These are phyloP conservation scores for Lepus oiostolus DNA, from an alignment of 2,797 vertebrate genomes.

Conservation along the genomic window DNA sequence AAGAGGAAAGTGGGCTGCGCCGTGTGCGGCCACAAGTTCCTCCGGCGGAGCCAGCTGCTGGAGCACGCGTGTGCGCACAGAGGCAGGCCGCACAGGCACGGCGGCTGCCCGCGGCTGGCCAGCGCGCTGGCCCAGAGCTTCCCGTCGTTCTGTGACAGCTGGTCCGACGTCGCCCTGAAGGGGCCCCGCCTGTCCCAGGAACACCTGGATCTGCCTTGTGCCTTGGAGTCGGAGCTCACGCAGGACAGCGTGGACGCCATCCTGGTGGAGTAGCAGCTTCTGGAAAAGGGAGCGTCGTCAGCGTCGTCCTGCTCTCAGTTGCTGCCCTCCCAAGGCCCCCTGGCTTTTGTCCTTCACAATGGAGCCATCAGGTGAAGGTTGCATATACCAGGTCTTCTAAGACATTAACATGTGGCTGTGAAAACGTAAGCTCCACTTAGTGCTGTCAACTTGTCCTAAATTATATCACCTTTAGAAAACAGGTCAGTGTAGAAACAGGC, in stretches of 20 bases:
- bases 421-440: slow-evolving; percentile 33
- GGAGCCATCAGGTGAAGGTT: slow-evolving; percentile 55
- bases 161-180: slow-evolving; percentile 87
- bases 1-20: slow-evolving; percentile 96
- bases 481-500: slow-evolving; percentile 40
- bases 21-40: slow-evolving; percentile 94
- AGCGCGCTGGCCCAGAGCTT: slow-evolving; percentile 90
- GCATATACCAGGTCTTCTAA: slow-evolving; percentile 21
- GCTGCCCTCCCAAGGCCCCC: slow-evolving; percentile 39
- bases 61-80: slow-evolving; percentile 98
- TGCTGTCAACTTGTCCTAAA: slow-evolving; percentile 35
- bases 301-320: neutral
- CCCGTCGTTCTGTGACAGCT: slow-evolving; percentile 89
- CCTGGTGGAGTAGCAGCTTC: slow-evolving; percentile 90
- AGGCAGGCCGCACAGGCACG: slow-evolving; percentile 92
- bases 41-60: slow-evolving; percentile 95
- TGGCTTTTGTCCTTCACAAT: slow-evolving; percentile 40
- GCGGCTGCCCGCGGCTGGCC: slow-evolving; percentile 92
- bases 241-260: slow-evolving; percentile 94
- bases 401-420: slow-evolving; percentile 19
- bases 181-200: slow-evolving; percentile 90
- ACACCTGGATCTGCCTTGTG: slow-evolving; percentile 93
- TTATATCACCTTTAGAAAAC: slow-evolving; percentile 68
- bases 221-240: slow-evolving; percentile 93
- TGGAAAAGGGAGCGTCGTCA: too few relatives aligned